Evolutionary conservation across 2,888 invertebrate species (phyloP), one percentile per base, ranked within the genome.

Genomic region (Diadegma fenestrale): DNA sequence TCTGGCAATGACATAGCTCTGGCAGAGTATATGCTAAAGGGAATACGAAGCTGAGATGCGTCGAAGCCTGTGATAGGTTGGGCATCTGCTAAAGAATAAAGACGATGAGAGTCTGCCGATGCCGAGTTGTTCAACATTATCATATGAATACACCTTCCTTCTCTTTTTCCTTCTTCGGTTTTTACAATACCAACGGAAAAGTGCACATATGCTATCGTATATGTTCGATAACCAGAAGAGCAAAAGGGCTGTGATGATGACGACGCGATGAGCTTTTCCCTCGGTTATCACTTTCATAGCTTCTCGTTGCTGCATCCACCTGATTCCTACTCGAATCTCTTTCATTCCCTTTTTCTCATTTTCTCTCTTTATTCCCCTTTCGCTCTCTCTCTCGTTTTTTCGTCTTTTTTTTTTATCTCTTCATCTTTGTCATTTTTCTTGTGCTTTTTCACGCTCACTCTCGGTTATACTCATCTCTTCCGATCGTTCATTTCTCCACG

Each of bases 201-300:
- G 66, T 61, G 54, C 43, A 71, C 68, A 37, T 71, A 33, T 45
- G 64, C 6, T 58, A 73, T 75, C 80, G 19, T 71, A 45, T 80
- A 37, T 80, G 63, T 84, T 84, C 80, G 58, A 80, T 84, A 80
- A 58, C 58, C 75, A 64, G 63, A 54, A 30, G 45, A 66, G 66
- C 41, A 33, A 33, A 41, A n/a, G 41, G 51, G 43, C 37, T 63
- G 14, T 48, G 45, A 64, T 37, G 51, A 64, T 51, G 79, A 75
- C 19, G 71, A 80, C 45, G 80, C 45, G 80, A 71, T 76, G 54
- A 58, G 71, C 51, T 71, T 75, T 51, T 33, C 75, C 79, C 68
- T 17, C 64, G 64, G 81, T 84, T 84, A 84, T 86, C 86, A 80
- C 69, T 84, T 84, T 61, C 63, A 78, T 75, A 66, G 73, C 58